Evolutionary conservation across 2,797 vertebrate species (phyloP), one percentile per base, ranked within the genome.

Genomic region (Tragelaphus eurycerus): DNA sequence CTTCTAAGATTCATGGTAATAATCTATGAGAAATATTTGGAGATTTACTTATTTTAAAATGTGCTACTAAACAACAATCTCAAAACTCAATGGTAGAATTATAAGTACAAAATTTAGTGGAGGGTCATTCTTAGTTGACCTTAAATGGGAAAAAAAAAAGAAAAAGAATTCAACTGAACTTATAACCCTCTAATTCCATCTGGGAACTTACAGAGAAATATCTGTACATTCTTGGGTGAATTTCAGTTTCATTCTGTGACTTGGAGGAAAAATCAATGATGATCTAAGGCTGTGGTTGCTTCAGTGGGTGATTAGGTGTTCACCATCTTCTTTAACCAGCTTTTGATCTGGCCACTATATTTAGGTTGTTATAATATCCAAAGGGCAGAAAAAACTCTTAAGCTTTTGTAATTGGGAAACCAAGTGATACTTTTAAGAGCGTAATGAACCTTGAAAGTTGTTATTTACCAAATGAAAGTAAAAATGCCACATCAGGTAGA

Each of bases 21-120:
- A 55, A 96, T 97, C 95, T 98, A 50, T 95, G 34, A 97, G 87
- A 97, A 94, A 96, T 98, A 98, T 97, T 98, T 95, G 93, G 89
- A 97, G 88, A 98, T 94, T 93, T 74, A 89, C 90, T 98, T 96
- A 96, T 93, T 97, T 92, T 90, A 95, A 96, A 98, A 95, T 92
- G 34, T 97, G 93, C 81, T 98, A 92, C 87, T 83, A 98, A 97
- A 93, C 95, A 97, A 96, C 46, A 97, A 97, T 96, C 97, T 93
- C 60, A 92, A 97, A 97, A 97, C 14, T 23, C n/a, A 84, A 1
- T 15, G 52, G 7, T 67, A 79, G 27, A 78, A 50, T 76, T 76
- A 19, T 34, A 29, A 83, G 52, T 91, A 38, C 76, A 83, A 86
- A 90, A 84, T 48, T 67, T 93, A 60, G 71, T 67, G 88, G 38